Base-by-base conservation (phyloP, 2,113 vertebrate genomes). In the Dromaius novaehollandiae region DNA sequence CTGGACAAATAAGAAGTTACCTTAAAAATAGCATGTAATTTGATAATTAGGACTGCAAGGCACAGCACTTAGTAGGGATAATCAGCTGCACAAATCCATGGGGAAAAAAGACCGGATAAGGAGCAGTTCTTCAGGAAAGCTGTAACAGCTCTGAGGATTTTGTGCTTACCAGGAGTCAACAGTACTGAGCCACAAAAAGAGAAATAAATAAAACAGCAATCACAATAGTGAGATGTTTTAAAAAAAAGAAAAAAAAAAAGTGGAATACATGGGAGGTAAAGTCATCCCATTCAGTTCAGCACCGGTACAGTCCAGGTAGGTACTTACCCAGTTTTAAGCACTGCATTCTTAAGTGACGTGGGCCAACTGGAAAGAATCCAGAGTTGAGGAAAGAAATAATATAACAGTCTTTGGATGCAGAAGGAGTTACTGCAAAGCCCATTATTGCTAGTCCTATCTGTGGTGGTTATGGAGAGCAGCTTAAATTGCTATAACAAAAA, bases 21-120 rank as follows among this genome's bases (percentile, higher is more conserved):
- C 63, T 95, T 90, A 78, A 86, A 88, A 94, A 83, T 50, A 74
- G 11, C 24, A 19, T 40, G 32, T 74, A 53, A 77, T 95, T 74
- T 73, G 86, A 80, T 94, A 83, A 80, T 55, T 25, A 83, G 79
- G 73, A 83, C 79, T 86, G 68, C 79, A 88, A 96, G 34, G 46
- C 78, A 51, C 40, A 55, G 60, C 2, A 1, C 48, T 94, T 7
- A 70, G 34, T 74, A 50, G 34, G 58, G 32, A 53, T 89, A 53
- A 69, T 88, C 53, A 70, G 30, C 79, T 90, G 82, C 76, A 86
- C 56, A 83, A 65, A 78, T 93, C 79, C 3, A 0, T 42, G 53
- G 32, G 11, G 3, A 55, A 46, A 75, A 82, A 82, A 44, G n/a
- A 18, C 34, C 74, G 53, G 22, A 50, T 86, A 73, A 75, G 78